Base-by-base conservation (phyloP, 1,140 invertebrate species). In the Hyles vespertilio region DNA sequence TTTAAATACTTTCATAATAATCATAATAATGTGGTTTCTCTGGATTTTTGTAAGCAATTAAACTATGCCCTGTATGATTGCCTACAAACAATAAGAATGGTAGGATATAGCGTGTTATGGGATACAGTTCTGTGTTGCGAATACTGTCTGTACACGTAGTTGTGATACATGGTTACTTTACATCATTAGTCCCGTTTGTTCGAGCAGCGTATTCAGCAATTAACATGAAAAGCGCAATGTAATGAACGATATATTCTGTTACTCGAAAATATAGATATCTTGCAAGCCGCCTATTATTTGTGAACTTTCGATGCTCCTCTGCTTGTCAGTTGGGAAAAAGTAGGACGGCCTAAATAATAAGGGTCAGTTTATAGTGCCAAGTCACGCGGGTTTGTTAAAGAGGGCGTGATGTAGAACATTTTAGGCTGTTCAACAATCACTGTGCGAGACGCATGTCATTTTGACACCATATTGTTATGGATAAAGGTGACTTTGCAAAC, bases 281-380 rank as follows among this genome's bases (percentile, higher is more conserved):
- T 44, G 52, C 52, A 54, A 44, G 40, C n/a, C 9, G 10, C 4
- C n/a, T 56, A 10, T 56, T 33, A 48, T 55, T 45, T 55, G 44
- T 32, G 45, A 56, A 33, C 12, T 34, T 56, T 56, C 33, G 53
- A 56, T 47, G 33, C 34, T 56, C 43, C 32, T 22, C 45, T 32
- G 32, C 32, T 40, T 55, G 32, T 34, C 45, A 56, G 54, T 12
- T 47, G 45, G 44, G 36, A 54, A 50, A 63, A 60, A 64, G 58
- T 64, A 46, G 63, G 63, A 48, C 63, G 54, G 55, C 58, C 58
- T 60, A 60, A 60, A 65, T 65, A 65, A 57, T 65, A 65, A 58
- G 55, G 63, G 63, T 57, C 63, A 60, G 36, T 40, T 58, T 46
- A 58, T 60, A 65, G 51, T 60, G 63, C 36, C 12, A 56, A 65